Evolutionary conservation across 2,888 invertebrate species (phyloP), one percentile per base, ranked within the genome.

Genomic region (Quadriops clusia): DNA sequence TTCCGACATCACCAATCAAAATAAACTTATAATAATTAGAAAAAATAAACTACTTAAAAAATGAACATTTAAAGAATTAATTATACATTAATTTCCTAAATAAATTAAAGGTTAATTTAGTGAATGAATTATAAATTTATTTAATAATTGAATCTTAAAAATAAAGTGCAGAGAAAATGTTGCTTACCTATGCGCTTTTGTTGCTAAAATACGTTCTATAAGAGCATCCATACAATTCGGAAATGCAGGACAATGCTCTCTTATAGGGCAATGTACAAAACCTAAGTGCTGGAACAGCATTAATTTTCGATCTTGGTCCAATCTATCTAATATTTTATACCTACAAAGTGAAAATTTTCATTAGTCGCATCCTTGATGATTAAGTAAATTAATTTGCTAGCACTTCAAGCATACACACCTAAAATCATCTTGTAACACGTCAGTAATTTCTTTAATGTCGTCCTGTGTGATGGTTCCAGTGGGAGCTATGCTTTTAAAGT

Each of bases 251-350:
- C 95, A 95, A 57, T 93, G 89, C 59, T 93, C 93, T 31, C 85
- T 68, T 59, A 90, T 86, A 8, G 94, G 93, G 58, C 87, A 89
- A 63, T 94, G 91, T 32, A 94, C 84, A 62, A 95, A 95, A 34
- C 93, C 91, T 23, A 94, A 66, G 61, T 94, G 94, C 59, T 93
- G 91, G 51, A 93, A 85, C 37, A 97, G 67, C 77, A 95, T 86
- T 44, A 93, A 68, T 58, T 91, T 89, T 39, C 97, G 68, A 54
- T 95, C 93, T 61, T 93, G 91, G 63, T 93, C 91, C 58, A 95
- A 71, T 32, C 90, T 75, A 61, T 91, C 89, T 53, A 97, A 67
- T 60, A 89, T 81, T 63, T 91, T 90, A 64, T 91, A 95, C 62
- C 91, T 86, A 46, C 17, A 49, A 45, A 34, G 10, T 17, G 9